These are phyloP conservation scores for Semnornis frantzii DNA, from an alignment of 2,113 vertebrate species.

Conservation along the genomic window DNA sequence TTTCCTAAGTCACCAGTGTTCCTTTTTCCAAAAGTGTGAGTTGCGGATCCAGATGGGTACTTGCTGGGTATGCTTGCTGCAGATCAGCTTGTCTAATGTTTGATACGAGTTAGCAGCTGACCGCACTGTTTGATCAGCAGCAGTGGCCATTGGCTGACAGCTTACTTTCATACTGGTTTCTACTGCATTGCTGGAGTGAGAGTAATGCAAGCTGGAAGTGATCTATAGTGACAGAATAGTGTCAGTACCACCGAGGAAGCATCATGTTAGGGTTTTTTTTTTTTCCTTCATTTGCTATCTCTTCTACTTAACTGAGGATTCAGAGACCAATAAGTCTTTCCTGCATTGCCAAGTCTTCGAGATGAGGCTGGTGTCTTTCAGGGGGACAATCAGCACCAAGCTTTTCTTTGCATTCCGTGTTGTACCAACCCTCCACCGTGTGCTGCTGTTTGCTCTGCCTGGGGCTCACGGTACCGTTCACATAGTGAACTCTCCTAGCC, in stretches of 20 bases:
- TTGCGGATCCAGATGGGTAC: not conserved
- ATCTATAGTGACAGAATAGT: not conserved
- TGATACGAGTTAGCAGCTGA: not conserved
- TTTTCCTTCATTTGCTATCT: not conserved
- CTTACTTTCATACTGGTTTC: not conserved
- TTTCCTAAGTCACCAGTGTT: not conserved
- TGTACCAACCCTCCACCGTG: not conserved
- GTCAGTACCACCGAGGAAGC: not conserved
- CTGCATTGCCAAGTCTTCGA: not conserved
- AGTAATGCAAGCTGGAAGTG: not conserved
- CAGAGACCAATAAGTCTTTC: not conserved
- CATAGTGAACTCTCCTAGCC: not conserved
- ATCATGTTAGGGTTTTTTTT: not conserved
- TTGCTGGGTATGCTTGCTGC: not conserved
- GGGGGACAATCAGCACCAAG: not conserved
- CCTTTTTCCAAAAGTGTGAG: not conserved
- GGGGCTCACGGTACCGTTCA: not conserved
- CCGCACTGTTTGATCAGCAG: not conserved
- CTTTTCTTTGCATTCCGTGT: not conserved
- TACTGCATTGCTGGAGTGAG: not conserved
- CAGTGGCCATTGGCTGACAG: not conserved
- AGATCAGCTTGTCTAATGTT: not conserved
- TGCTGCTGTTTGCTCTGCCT: too few relatives aligned
- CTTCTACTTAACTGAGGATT: not conserved
- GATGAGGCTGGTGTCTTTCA: not conserved